A percentile compares a stretch with the other conserved stretches of the same genome.
These are phyloP conservation scores for Hypercompe scribonia DNA, from an alignment of 2,888 invertebrate genomes.

Conservation along the genomic window DNA sequence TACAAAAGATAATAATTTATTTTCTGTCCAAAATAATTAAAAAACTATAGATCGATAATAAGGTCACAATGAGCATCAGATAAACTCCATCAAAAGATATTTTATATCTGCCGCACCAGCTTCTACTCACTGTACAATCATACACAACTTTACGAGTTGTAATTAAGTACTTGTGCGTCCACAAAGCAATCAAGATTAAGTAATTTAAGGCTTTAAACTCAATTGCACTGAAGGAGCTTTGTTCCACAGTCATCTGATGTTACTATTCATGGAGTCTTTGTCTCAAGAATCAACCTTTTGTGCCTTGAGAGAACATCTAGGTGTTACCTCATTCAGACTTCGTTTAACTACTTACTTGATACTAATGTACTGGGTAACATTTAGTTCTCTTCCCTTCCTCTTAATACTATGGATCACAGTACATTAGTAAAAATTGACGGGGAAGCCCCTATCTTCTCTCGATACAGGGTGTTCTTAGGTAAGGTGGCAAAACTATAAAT, in stretches of 20 bases:
- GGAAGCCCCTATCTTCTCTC: too few species aligned
- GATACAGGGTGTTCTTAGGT: too few species aligned
- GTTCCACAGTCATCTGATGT: neutral
- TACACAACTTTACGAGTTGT: slow-evolving; percentile 7
- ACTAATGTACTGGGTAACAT: neutral
- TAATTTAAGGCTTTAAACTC: slow-evolving; percentile 9
- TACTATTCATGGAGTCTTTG: neutral
- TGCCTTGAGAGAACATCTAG: neutral
- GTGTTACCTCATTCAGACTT: neutral
- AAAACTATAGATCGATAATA: slow-evolving; percentile 3
- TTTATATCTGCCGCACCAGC: slow-evolving; percentile 10
- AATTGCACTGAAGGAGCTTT: neutral
- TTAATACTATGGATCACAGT: too few species aligned
- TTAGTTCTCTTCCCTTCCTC: neutral
- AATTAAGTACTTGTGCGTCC: slow-evolving; percentile 11
- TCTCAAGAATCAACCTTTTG: neutral
- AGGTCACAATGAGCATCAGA: slow-evolving; percentile 11
- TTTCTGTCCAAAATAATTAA: neutral
- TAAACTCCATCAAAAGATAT: slow-evolving; percentile 10
- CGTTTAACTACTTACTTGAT: neutral
- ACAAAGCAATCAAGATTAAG: slow-evolving; percentile 10
- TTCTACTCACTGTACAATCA: slow-evolving; percentile 18
- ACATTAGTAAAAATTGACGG: too few species aligned
- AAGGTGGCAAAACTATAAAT: too few species aligned
- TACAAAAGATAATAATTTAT: neutral